These are phyloP conservation scores for Frieseomelitta varia DNA, from an alignment of 1,140 invertebrate genomes.

Conservation along the genomic window DNA sequence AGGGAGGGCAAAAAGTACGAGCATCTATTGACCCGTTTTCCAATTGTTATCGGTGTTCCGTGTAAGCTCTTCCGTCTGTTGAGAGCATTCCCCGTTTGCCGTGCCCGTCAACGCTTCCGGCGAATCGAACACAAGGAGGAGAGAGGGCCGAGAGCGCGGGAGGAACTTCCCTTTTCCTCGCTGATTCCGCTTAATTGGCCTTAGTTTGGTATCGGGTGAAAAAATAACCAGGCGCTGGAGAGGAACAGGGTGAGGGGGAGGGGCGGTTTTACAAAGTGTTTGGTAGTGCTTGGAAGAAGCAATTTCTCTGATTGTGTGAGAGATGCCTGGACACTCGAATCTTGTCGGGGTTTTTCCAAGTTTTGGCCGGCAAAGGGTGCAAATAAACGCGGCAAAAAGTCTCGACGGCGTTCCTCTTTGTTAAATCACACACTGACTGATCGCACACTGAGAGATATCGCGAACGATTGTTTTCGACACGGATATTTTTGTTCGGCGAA, in stretches of 20 bases:
- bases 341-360: neutral
- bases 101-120: conserved; percentile 45
- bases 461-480: neutral
- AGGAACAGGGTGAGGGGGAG: neutral
- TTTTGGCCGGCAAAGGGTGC: neutral
- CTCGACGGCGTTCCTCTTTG: neutral
- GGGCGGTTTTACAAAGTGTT: neutral
- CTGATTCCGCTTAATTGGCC: conserved; percentile 30
- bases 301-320: neutral
- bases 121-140: conserved; percentile 19
- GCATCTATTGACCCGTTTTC: conserved; percentile 46
- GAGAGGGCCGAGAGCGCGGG: neutral
- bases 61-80: conserved; percentile 41
- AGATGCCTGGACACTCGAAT: conserved; percentile 8
- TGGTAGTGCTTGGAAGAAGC: neutral
- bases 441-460: neutral
- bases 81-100: conserved; percentile 34
- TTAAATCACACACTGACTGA: neutral
- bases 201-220: conserved; percentile 17
- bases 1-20: conserved; percentile 6
- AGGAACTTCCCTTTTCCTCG: neutral
- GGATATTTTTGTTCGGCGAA: neutral
- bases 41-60: conserved; percentile 58
- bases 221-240: conserved; percentile 18
- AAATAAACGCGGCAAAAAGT: neutral